These are phyloP conservation scores for Perca fluviatilis DNA, from an alignment of 2,113 vertebrate genomes.

Conservation along the genomic window DNA sequence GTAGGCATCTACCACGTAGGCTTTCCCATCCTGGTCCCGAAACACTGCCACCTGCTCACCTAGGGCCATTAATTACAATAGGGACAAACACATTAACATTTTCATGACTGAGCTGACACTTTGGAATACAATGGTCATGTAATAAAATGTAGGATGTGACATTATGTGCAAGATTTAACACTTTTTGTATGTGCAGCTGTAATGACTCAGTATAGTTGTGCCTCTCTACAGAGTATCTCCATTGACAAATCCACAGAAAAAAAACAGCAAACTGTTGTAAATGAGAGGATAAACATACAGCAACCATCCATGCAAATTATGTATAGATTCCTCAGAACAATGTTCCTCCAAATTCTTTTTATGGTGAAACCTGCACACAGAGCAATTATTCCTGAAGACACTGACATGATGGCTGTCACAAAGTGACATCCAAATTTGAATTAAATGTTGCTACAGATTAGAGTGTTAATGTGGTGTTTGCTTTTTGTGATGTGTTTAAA, in stretches of 20 bases:
- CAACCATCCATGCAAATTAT: too few species aligned
- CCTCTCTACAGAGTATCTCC: too few species aligned
- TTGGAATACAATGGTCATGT: background rate
- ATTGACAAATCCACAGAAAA: background rate
- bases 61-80: constrained; percentile 27
- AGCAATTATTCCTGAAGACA: background rate
- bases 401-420: background rate
- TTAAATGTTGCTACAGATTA: background rate
- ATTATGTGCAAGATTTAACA: too few species aligned
- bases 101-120: background rate
- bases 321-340: background rate
- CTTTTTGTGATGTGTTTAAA: background rate
- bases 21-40: constrained; percentile 76
- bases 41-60: constrained; percentile 84
- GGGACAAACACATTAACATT: background rate
- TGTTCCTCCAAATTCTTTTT: background rate
- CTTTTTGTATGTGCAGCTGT: background rate
- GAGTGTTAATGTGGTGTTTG: background rate
- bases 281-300: background rate
- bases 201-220: too few species aligned
- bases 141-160: background rate
- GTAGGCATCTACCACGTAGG: constrained; percentile 83
- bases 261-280: background rate
- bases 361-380: background rate
- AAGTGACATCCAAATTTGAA: background rate